Base-by-base conservation (phyloP, 2,888 invertebrate genomes). In the Megastigmus dorsalis region DNA sequence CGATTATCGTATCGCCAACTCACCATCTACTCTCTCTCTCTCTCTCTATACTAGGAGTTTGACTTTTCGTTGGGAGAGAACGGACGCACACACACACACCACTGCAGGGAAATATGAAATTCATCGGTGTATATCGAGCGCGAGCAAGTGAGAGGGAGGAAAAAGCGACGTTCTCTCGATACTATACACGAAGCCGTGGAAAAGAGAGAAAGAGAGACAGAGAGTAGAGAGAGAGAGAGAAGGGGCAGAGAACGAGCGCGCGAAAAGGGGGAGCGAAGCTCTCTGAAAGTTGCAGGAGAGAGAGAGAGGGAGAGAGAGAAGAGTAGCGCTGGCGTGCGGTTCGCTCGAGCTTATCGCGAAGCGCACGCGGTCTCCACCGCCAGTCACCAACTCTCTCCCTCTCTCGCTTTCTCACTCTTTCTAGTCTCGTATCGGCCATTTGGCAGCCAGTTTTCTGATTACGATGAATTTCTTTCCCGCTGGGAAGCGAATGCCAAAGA, bases 281-380 rank as follows among this genome's bases (percentile, higher is more conserved):
- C n/a, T 70, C 36, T 77, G 67, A 74, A 71, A 72, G 75, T 75
- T 68, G 68, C 74, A 71, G 43, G 26, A 23, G 38, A 41, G 57
- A 20, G 52, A 18, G 33, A 15, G 23, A 13, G 30, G 3, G 23
- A 10, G 45, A n/a, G n/a, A n/a, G n/a, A n/a, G n/a, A n/a, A n/a
- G n/a, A n/a, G n/a, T n/a, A n/a, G 54, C 18, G 52, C 15, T 28
- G 52, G 26, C 59, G 30, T 13, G 26, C 60, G 79, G 68, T 62
- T 75, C 78, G 76, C 77, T n/a, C n/a, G 79, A 79, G 85, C 86
- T 86, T 86, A 86, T 86, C 86, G 85, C 84, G 78, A 82, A 83
- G 85, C 80, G 85, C 86, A 86, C 85, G 85, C 86, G 85, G 86
- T 85, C 85, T 83, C 84, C 83, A 83, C 84, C 83, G 82, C 83